Base-by-base conservation (phyloP, 2,113 vertebrate species). In the Tachycineta bicolor region DNA sequence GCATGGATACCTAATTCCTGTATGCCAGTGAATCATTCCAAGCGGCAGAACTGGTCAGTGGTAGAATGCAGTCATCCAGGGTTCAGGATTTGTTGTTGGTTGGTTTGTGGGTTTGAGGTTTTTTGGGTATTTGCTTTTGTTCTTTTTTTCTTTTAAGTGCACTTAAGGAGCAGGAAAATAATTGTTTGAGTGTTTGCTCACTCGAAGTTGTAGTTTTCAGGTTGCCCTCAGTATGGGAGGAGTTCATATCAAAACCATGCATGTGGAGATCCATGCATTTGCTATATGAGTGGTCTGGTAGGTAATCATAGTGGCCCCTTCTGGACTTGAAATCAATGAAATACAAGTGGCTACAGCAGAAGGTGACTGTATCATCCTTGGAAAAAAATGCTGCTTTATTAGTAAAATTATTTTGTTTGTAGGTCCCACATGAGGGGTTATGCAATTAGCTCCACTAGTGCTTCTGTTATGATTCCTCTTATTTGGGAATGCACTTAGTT, bases 11-110 rank as follows among this genome's bases (percentile, higher is more conserved):
- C 34, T 75, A 75, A 33, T 84, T 94, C 43, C 28, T 78, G 24
- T 77, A 37, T 81, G 73, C 68, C 44, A 74, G 59, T 78, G 75
- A 90, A 81, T 89, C 60, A 90, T 94, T 95, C 89, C 60, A 58
- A 33, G 47, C 74, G 76, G 43, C 39, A 95, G 50, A 86, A 86
- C n/a, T 77, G 39, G 43, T 94, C 89, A 70, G 39, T 63, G 43
- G 33, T n/a, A 74, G 39, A 86, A 90, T 55, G 50, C 43, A 70
- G 64, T 93, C 41, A 23, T 25, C 33, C 71, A 2, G 2, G 17
- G 4, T 90, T 84, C 47, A 50, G 52, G 29, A 9, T 14, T 60
- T 53, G 10, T 68, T 52, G 7, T 34, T 41, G 29, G 23, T 10
- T 60, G 17, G 21, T 71, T 64, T 50, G 28, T 39, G n/a, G 11